A percentile compares a stretch with the other conserved stretches of the same genome.
Conservation (phyloP, 2,888 invertebrate species). For the Empis stercorea region DNA sequence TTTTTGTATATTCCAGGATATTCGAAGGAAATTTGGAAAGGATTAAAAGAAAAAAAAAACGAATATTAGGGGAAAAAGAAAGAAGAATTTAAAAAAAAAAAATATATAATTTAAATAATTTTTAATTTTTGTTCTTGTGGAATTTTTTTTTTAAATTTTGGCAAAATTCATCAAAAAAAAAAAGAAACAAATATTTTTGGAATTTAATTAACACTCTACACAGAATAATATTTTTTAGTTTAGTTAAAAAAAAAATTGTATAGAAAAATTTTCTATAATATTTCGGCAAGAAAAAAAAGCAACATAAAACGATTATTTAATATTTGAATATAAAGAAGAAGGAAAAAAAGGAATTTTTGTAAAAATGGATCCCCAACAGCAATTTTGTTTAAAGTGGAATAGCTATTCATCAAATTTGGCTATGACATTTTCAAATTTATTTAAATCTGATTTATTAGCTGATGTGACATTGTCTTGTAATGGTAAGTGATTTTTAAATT, state of each 20-base stretch:
- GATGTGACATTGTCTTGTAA: conserved; percentile 89
- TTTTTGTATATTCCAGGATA: too few relatives aligned
- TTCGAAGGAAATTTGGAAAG: too few relatives aligned
- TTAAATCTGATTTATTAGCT: conserved; percentile 84
- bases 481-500: conserved; percentile 47
- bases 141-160: background rate
- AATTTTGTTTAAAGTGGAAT: conserved; percentile 93
- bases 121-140: too few relatives aligned
- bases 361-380: conserved; percentile 85
- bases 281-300: background rate
- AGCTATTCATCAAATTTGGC: conserved; percentile 89
- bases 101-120: background rate
- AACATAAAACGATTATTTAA: background rate
- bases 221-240: background rate
- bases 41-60: background rate
- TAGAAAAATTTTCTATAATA: background rate
- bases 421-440: conserved; percentile 81
- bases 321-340: conserved; percentile 1
- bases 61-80: too few relatives aligned
- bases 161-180: background rate
- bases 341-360: background rate
- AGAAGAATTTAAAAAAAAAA: background rate
- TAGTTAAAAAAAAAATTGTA: too few relatives aligned
- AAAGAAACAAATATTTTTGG: too few relatives aligned
- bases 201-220: too few relatives aligned